Evolutionary conservation across 2,888 invertebrate species (phyloP), one percentile per base, ranked within the genome.

Genomic region (Andrena camellia): DNA sequence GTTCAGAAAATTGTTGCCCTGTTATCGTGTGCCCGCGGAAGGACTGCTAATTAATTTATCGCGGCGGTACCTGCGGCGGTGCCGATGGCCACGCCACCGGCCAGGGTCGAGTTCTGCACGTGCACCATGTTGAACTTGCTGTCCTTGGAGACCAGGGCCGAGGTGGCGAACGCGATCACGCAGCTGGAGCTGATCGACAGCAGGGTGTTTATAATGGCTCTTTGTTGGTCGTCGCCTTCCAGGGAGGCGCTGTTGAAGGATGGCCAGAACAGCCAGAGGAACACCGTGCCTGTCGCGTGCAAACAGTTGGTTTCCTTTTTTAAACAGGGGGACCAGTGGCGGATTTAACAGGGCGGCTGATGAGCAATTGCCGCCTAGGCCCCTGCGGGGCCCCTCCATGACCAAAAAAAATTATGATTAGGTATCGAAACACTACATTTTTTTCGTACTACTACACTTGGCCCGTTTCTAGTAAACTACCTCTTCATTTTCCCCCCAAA

Each of bases 211-310:
- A 99, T 96, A 84, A 99, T 96, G 33, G 99, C 99, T 80, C 99
- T 95, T 87, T 97, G 97, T 88, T 97, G 97, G 86, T 96, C 96
- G 68, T 96, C 96, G 0, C 96, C 95, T 1, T 95, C 95, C 33
- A 97, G 95, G 72, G 97, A 96, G 0, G 97, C 98, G 2, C 97
- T 97, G 95, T 99, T 99, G 95, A 99, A 99, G 81, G 98, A 98
- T 0, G 99, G 99, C 99, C 99, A 99, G 94, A 97, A 99, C 77
- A 99, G 95, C 99, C 99, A 99, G 63, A 99, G 95, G 94, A 99
- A 99, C 73, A 99, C 94, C 0, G 99, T 98, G 75, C 99, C 98
- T 98, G 48, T 35, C 57, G 57, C 26, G 31, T 17, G 31, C 20
- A 62, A 70, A 50, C 20, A 1, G 6, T 17, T 50, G 17, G 13